Percentiles rank a stretch among this genome's conserved stretches.
Conservation (phyloP, 2,113 vertebrate genomes). For the Fregata magnificens region DNA sequence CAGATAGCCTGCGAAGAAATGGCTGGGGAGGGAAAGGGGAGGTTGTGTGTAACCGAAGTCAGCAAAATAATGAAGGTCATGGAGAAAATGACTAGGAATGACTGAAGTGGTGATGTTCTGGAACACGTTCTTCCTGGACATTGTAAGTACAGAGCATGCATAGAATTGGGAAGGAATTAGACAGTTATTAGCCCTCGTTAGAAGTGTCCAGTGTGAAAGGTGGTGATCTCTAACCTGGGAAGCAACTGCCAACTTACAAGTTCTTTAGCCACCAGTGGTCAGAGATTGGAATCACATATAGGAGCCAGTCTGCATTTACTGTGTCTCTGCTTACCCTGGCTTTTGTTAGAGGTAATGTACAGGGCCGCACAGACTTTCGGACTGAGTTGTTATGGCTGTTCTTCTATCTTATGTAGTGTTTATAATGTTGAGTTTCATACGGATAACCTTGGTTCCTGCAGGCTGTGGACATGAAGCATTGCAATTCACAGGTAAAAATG, state of each 20-base stretch:
- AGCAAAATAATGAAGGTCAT: background rate
- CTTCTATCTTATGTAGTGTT: background rate
- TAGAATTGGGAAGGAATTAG: background rate
- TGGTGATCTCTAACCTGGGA: background rate
- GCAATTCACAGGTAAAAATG: background rate
- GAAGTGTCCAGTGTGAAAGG: background rate
- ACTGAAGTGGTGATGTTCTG: background rate
- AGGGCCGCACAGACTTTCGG: background rate
- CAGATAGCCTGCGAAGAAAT: background rate
- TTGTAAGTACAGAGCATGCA: background rate
- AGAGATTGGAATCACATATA: background rate
- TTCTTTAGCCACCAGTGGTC: background rate
- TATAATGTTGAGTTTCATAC: background rate
- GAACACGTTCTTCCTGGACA: background rate
- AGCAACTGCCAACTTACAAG: background rate
- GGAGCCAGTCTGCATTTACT: background rate
- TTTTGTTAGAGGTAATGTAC: background rate
- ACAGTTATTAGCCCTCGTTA: accelerated
- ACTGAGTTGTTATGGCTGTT: background rate
- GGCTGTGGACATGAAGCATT: background rate
- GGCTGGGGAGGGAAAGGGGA: background rate
- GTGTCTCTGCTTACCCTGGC: background rate
- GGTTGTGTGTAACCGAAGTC: background rate
- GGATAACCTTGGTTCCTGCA: background rate
- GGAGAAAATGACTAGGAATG: background rate